These are phyloP conservation scores for Ceratotherium simum DNA, from an alignment of 2,113 vertebrate genomes.

Conservation along the genomic window DNA sequence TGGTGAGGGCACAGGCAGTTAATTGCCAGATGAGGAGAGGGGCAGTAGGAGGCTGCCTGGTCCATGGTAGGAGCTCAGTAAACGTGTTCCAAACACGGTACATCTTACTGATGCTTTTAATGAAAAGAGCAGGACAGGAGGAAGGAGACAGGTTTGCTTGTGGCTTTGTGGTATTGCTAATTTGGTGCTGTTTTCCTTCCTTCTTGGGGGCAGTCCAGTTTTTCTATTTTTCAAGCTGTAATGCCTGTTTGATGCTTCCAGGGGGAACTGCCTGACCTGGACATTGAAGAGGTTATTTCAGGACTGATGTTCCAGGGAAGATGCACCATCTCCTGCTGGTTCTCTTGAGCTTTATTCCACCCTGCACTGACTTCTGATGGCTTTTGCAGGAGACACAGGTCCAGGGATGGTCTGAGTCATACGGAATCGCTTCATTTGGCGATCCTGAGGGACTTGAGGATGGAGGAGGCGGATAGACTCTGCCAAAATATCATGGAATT, in stretches of 20 bases:
- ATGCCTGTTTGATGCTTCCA: not conserved
- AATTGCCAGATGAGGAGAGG: not conserved
- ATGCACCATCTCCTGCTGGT: constrained; percentile 48
- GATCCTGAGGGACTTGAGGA: not conserved
- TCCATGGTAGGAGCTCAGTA: not conserved
- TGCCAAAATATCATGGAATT: constrained; percentile 56
- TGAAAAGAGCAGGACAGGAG: not conserved
- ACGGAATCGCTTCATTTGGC: constrained; percentile 31
- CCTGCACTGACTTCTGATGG: constrained; percentile 51
- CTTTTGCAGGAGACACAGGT: constrained; percentile 59
- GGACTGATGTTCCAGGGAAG: constrained; percentile 68
- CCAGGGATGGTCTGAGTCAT: constrained; percentile 69
- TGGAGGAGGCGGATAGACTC: not conserved
- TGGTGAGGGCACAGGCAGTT: not conserved
- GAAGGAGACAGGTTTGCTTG: not conserved
- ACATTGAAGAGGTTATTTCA: constrained; percentile 58
- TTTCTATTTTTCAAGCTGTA: constrained; percentile 57
- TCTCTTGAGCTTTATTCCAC: constrained; percentile 58
- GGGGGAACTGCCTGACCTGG: constrained; percentile 65
- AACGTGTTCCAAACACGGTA: not conserved
- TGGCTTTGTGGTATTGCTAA: constrained; percentile 27
- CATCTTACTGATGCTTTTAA: not conserved
- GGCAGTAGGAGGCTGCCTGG: not conserved
- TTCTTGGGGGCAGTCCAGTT: constrained; percentile 14
- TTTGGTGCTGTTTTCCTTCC: not conserved